Base-by-base conservation (phyloP, 1,140 invertebrate species). In the Araneus ventricosus region DNA sequence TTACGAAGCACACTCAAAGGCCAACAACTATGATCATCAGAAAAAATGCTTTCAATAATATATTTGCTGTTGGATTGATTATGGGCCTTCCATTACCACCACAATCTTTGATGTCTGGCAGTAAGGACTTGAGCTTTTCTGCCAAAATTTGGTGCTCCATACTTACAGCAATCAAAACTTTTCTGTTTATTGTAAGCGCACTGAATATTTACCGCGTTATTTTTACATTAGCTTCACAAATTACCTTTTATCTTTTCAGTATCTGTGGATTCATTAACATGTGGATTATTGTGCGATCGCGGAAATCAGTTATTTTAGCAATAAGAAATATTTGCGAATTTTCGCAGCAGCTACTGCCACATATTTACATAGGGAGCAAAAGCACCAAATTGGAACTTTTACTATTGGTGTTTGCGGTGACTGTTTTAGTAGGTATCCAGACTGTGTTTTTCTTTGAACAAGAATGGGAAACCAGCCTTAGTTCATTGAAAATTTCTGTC, bases 241-340 rank as follows among this genome's bases (percentile, higher is more conserved):
- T 89, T 22, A 89, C 88, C 2, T 79, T 89, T n/a, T 24, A 57
- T n/a, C 14, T 41, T 45, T 45, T 57, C 7, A 20, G 45, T 7
- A n/a, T 57, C 57, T 57, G 88, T 89, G 88, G 88, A 57, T 79
- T 70, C 22, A 59, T 89, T n/a, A 89, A 27, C 41, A 89, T 79
- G 63, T 79, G 41, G 39, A 45, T 89, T 10, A 4, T 89, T 27
- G 57, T 89, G 8, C 14, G 22, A 14, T 45, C 37, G 3, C 14
- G 30, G 45, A 34, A 79, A 20, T 5, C 27, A 22, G 52, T 89
- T 79, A 22, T 30, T 34, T 30, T 0, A 57, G 37, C 24, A 22
- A 52, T 79, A 10, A 30, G 45, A 41, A 30, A 57, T 20, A 17
- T 57, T 3, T 89, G n/a, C n/a, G 7, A n/a, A 27, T 17, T 89